phyloP scores from a whole-genome alignment of 30 jellyfish, hydroid and myxozoan species.

The Aurelia sp. region DNA sequence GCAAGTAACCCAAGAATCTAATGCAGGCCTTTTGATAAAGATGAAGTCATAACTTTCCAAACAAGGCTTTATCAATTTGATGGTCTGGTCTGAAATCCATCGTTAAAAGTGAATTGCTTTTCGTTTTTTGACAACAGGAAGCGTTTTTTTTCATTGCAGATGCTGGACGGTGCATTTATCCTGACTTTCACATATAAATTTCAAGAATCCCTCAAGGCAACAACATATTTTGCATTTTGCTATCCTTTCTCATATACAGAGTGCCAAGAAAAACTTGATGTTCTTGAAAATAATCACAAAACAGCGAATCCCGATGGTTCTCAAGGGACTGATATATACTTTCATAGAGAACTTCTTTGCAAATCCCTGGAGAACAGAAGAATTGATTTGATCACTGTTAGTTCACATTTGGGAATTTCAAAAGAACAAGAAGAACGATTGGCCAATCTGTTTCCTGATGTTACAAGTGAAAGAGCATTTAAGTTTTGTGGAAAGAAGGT shows the following conservation, averaged over 20 bases:
- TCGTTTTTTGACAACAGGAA: too few relatives aligned
- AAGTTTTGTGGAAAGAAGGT: slow-evolving; percentile 75
- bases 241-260: slow-evolving; percentile 82
- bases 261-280: slow-evolving; percentile 68
- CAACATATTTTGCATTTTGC: slow-evolving; percentile 91
- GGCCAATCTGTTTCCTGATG: slow-evolving; percentile 74
- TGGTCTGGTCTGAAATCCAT: too few relatives aligned
- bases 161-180: slow-evolving; percentile 77
- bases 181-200: slow-evolving; percentile 73
- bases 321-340: slow-evolving; percentile 44
- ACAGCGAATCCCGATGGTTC: not conserved
- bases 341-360: slow-evolving; percentile 82
- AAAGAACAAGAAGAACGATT: slow-evolving; percentile 51
- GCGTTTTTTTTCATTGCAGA: slow-evolving; percentile 35
- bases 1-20: too few relatives aligned
- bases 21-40: too few relatives aligned
- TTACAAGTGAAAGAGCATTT: slow-evolving; percentile 27
- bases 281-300: slow-evolving; percentile 27
- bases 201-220: slow-evolving; percentile 52
- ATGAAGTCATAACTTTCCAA: too few relatives aligned
- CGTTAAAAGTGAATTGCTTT: too few relatives aligned
- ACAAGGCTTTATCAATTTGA: too few relatives aligned
- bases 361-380: slow-evolving; percentile 77
- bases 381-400: slow-evolving; percentile 78
- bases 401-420: slow-evolving; percentile 69